Conservation (phyloP, 1,140 invertebrate species). For the Amphibalanus amphitrite region DNA sequence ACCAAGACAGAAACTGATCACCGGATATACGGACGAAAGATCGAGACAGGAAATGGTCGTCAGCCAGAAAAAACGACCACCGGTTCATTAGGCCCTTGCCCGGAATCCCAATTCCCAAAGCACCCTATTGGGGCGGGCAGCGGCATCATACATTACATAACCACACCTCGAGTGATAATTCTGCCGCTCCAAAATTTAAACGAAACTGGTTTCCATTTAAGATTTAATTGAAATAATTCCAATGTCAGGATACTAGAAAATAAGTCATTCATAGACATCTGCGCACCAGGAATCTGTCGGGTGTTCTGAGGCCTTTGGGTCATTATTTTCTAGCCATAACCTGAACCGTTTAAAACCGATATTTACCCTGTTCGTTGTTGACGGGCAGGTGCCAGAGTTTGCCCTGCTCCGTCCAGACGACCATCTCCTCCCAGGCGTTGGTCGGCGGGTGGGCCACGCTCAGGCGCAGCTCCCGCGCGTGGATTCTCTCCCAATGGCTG, state of each 20-base stretch:
- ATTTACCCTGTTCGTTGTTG: constrained; percentile 85
- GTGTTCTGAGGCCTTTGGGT: background rate
- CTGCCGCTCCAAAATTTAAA: too few species aligned
- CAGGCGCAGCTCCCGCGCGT: constrained; percentile 21
- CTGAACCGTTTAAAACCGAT: background rate
- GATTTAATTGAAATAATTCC: background rate
- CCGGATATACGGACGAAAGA: too few species aligned
- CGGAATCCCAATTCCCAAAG: too few species aligned
- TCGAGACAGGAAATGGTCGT: too few species aligned
- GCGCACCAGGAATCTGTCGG: too few species aligned
- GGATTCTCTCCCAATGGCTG: constrained; percentile 12
- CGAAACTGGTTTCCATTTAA: too few species aligned
- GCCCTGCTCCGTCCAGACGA: constrained; percentile 80
- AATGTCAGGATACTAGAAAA: background rate
- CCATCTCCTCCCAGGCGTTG: constrained; percentile 84
- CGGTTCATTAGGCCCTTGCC: too few species aligned
- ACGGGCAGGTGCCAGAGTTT: constrained; percentile 96
- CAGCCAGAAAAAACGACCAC: too few species aligned
- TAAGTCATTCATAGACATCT: background rate
- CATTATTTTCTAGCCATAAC: background rate
- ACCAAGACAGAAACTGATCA: too few species aligned
- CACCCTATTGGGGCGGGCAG: too few species aligned
- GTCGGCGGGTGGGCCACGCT: constrained; percentile 46
- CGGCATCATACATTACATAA: too few species aligned
- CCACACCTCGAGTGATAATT: too few species aligned